A percentile compares a stretch with the other conserved stretches of the same genome.
Conservation (phyloP, 2,797 vertebrate genomes). For the Philypnodon macrostomus region DNA sequence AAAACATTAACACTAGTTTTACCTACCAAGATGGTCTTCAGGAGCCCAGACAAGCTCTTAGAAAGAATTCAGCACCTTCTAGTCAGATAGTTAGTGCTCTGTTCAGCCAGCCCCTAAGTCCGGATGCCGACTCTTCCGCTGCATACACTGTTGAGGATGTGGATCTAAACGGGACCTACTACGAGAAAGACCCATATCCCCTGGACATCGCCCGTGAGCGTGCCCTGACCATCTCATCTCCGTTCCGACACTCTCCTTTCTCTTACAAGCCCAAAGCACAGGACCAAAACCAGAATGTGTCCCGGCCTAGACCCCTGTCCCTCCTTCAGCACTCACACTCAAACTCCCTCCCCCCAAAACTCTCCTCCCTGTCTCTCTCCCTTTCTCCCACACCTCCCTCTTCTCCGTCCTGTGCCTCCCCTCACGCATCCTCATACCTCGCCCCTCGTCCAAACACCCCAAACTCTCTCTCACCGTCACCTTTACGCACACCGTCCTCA, state of each 20-base stretch:
- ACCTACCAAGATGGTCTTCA: slow-evolving; percentile 39
- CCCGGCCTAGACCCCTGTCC: slow-evolving; percentile 76
- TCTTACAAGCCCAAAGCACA: slow-evolving; percentile 72
- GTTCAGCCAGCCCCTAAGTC: slow-evolving; percentile 63
- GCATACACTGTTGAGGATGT: slow-evolving; percentile 65
- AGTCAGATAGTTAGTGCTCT: slow-evolving; percentile 72
- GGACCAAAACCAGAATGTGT: slow-evolving; percentile 78
- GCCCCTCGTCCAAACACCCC: slow-evolving; percentile 74
- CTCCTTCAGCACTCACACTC: slow-evolving; percentile 80
- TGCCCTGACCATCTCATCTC: slow-evolving; percentile 79
- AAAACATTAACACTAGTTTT: slow-evolving; percentile 49
- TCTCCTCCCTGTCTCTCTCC: slow-evolving; percentile 75
- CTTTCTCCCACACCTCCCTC: slow-evolving; percentile 77
- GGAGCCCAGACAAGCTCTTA: slow-evolving; percentile 34
- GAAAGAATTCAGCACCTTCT: slow-evolving; percentile 79
- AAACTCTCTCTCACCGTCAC: slow-evolving; percentile 64
- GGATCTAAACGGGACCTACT: slow-evolving; percentile 74
- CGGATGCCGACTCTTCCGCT: slow-evolving; percentile 43
- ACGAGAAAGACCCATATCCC: slow-evolving; percentile 67
- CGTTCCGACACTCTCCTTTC: slow-evolving; percentile 78
- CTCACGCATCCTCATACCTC: slow-evolving; percentile 75
- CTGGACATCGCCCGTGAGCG: slow-evolving; percentile 71
- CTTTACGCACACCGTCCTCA: slow-evolving; percentile 67
- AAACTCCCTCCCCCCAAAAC: slow-evolving; percentile 79
- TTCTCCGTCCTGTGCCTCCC: slow-evolving; percentile 75